These are phyloP conservation scores for Sycophaga agraensis DNA, from an alignment of 1,140 invertebrate species.

Conservation along the genomic window DNA sequence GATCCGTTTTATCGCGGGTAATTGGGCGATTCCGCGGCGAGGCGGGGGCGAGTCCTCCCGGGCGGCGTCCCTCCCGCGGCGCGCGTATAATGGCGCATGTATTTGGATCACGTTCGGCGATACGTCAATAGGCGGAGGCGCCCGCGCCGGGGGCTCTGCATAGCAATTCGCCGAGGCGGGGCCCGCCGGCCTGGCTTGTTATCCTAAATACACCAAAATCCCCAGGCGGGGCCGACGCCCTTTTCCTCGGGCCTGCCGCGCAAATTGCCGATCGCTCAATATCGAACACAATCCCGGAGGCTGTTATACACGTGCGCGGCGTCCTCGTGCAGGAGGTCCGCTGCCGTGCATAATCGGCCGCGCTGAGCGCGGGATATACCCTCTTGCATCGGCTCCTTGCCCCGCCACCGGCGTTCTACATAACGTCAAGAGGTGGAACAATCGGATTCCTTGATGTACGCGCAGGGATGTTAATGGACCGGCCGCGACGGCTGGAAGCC, in stretches of 20 bases:
- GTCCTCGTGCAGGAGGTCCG: no score
- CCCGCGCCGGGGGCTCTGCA: slow-evolving; percentile 45
- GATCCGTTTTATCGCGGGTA: slow-evolving; percentile 44
- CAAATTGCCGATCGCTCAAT: slow-evolving; percentile 60
- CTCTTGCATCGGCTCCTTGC: no score
- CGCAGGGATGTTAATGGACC: no score
- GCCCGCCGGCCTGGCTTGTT: slow-evolving; percentile 52
- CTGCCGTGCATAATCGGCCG: no score
- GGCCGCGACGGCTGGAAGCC: no score
- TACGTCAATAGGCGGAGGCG: slow-evolving; percentile 53
- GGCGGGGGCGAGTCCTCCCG: slow-evolving; percentile 3
- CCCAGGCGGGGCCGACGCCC: slow-evolving; percentile 40
- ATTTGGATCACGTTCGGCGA: slow-evolving; percentile 60
- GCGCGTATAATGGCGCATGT: slow-evolving; percentile 58
- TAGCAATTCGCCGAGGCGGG: slow-evolving; percentile 46
- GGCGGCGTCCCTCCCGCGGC: slow-evolving; percentile 35
- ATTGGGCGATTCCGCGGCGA: slow-evolving; percentile 47
- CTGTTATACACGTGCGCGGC: slow-evolving; percentile 44
- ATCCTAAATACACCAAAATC: slow-evolving; percentile 61
- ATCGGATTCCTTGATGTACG: no score
- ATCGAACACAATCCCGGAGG: slow-evolving; percentile 47
- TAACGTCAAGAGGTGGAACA: no score
- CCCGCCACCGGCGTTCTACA: no score
- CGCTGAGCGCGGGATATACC: no score
- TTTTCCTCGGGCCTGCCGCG: slow-evolving; percentile 37